Percentiles rank a stretch among this genome's conserved stretches.
Evolutionary conservation across 2,113 vertebrate species (phyloP).

Genomic region (Mirza zaza): DNA sequence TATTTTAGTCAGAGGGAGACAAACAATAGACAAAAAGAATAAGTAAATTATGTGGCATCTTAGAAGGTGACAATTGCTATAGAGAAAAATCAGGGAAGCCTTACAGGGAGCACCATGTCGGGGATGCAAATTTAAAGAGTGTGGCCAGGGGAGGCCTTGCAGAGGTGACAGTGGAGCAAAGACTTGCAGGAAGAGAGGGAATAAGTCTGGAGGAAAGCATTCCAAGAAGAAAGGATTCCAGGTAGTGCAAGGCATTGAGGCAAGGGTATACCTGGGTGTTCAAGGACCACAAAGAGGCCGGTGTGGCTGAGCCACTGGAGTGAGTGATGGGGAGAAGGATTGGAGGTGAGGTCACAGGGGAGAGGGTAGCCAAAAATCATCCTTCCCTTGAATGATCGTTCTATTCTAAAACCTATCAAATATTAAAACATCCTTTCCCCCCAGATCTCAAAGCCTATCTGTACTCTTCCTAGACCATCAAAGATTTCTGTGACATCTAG

Average conservation of each 20-base stretch:
- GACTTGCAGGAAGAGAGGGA: not conserved
- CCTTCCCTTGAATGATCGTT: not conserved
- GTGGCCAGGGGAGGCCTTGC: not conserved
- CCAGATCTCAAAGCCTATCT: not conserved
- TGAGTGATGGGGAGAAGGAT: not conserved
- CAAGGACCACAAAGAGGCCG: not conserved
- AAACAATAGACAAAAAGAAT: not conserved
- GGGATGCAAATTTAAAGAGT: not conserved
- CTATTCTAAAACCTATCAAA: constrained; percentile 5
- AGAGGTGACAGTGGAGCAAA: not conserved
- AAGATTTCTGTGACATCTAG: not conserved
- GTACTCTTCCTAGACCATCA: not conserved
- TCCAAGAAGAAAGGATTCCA: not conserved
- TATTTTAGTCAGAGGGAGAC: not conserved
- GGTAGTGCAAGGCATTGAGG: not conserved
- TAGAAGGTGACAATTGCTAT: not conserved
- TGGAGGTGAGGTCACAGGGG: not conserved
- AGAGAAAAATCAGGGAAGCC: not conserved
- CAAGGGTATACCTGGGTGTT: not conserved
- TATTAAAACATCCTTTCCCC: not conserved
- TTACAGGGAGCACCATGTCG: not conserved
- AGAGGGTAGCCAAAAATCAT: not conserved
- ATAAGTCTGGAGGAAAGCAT: not conserved
- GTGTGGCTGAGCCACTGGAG: not conserved
- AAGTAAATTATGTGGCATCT: not conserved